Percentiles rank a stretch among this genome's conserved stretches.
Conservation (phyloP, 2,113 vertebrate species). For the Orcinus orca region DNA sequence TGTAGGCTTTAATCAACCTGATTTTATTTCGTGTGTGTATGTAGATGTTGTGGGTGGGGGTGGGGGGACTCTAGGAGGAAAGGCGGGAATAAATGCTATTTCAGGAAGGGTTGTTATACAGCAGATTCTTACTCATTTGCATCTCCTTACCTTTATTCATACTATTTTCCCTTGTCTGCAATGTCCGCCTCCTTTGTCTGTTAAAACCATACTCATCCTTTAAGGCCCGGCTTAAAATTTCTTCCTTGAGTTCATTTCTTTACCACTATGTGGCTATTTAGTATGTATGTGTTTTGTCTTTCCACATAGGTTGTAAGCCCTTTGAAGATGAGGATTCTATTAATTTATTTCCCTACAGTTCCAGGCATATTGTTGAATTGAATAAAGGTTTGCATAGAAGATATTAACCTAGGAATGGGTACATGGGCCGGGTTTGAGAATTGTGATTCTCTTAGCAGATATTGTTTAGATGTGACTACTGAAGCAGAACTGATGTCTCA, state of each 20-base stretch:
- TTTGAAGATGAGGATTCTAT: background rate
- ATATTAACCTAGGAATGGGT: constrained; percentile 17
- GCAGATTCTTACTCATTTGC: constrained; percentile 32
- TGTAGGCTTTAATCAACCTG: constrained; percentile 41
- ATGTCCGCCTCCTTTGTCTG: background rate
- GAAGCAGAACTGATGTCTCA: background rate
- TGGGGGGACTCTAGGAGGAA: background rate
- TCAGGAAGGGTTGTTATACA: background rate
- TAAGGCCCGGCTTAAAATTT: constrained; percentile 32
- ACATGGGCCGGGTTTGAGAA: constrained; percentile 2
- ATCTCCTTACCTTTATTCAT: background rate
- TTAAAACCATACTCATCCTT: background rate
- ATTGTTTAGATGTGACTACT: constrained; percentile 5
- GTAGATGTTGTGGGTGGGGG: background rate
- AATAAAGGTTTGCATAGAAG: constrained; percentile 29
- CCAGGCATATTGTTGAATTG: constrained; percentile 21
- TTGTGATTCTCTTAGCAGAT: background rate
- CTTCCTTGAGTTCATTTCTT: constrained; percentile 20
- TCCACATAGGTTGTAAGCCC: constrained; percentile 15
- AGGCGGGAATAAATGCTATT: constrained; percentile 13
- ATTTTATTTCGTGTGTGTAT: constrained; percentile 26
- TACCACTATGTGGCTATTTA: background rate
- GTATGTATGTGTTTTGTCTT: background rate
- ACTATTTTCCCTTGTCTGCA: background rate
- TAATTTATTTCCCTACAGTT: constrained; percentile 32